Percentiles rank a stretch among this genome's conserved stretches.
Evolutionary conservation across 1,140 invertebrate species (phyloP).

Genomic region (Meteorus sp.): DNA sequence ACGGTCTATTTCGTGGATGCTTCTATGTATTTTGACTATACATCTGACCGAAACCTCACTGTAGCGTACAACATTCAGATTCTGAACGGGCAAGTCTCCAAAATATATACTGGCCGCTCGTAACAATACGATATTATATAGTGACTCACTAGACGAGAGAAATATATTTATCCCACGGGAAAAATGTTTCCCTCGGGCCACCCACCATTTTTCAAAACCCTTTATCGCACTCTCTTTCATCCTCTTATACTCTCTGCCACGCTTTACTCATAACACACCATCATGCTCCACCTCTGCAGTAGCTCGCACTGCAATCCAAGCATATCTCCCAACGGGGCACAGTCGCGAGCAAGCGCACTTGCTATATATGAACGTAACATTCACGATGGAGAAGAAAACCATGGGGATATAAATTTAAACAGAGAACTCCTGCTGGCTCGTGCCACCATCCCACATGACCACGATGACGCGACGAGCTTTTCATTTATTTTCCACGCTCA

Average conservation of each 20-base stretch:
- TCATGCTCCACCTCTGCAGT: too few species aligned
- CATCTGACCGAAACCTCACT: too few species aligned
- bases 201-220: slow-evolving; percentile 25
- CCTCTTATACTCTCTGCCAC: background rate
- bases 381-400: background rate
- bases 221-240: slow-evolving; percentile 23
- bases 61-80: too few species aligned
- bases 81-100: slow-evolving; percentile 1
- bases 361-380: too few species aligned
- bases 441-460: too few species aligned
- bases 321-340: background rate
- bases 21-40: too few species aligned
- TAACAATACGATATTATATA: too few species aligned
- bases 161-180: slow-evolving; percentile 20
- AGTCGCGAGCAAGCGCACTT: too few species aligned
- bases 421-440: background rate
- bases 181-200: slow-evolving; percentile 11
- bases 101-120: background rate
- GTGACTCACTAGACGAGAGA: too few species aligned
- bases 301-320: slow-evolving; percentile 6
- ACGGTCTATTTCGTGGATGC: slow-evolving; percentile 35
- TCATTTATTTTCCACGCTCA: background rate
- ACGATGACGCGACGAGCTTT: slow-evolving; percentile 3
- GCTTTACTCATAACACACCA: too few species aligned
- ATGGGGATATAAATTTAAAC: slow-evolving; percentile 1